Base-by-base conservation (phyloP, 1,140 invertebrate species). In the Euschistus heros region DNA sequence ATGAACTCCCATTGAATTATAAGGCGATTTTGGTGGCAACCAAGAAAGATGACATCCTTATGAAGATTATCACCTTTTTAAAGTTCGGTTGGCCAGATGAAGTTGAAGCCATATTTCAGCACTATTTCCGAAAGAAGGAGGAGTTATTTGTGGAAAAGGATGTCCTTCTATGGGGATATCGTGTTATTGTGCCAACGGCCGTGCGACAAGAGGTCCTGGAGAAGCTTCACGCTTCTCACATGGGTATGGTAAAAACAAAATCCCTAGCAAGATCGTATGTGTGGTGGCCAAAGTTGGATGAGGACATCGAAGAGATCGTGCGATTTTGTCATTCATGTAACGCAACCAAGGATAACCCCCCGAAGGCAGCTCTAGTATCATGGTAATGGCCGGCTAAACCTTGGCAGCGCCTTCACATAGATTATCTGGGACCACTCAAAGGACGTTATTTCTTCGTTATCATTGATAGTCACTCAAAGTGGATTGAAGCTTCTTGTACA, bases 271-370 rank as follows among this genome's bases (percentile, higher is more conserved):
- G 73, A 22, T 67, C 50, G 20, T 69, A 73, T 63, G 67, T 75
- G 24, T 77, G 72, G 71, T 78, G 72, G 72, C 72, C n/a, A n/a
- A 67, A 68, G 10, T 70, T 77, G 0, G 72, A 78, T 66, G 22
- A 52, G 4, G 70, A 74, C 2, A 74, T 78, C 18, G 62, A 70
- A 42, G 71, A 68, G n/a, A 67, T 71, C 20, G 72, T 77, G 5
- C 76, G n/a, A n/a, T n/a, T n/a, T n/a, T n/a, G n/a, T n/a, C n/a
- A n/a, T n/a, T n/a, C n/a, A n/a, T n/a, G n/a, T n/a, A n/a, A n/a
- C n/a, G n/a, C n/a, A n/a, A n/a, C n/a, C n/a, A n/a, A n/a, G n/a
- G n/a, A n/a, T n/a, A n/a, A n/a, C n/a, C n/a, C n/a, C n/a, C n/a
- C n/a, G n/a, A n/a, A n/a, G n/a, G n/a, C n/a, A n/a, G n/a, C n/a